phyloP scores from a whole-genome alignment of 1,140 invertebrate genomes.

The Sitobion miscanthi region DNA sequence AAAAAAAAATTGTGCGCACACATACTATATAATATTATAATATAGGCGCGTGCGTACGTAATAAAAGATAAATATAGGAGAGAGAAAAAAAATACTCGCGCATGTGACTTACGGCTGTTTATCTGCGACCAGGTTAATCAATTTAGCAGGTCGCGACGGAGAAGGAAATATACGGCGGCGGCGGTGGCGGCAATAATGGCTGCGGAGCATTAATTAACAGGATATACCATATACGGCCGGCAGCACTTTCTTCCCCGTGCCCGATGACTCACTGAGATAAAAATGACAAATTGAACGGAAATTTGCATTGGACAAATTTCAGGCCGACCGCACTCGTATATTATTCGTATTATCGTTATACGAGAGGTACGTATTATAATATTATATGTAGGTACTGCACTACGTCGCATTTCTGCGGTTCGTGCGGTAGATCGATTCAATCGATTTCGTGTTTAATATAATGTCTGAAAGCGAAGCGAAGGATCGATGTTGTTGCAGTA shows the following conservation, averaged over 20 bases:
- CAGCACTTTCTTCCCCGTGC: background rate
- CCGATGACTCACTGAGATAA: slow-evolving; percentile 42
- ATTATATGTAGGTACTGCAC: background rate
- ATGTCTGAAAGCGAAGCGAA: background rate
- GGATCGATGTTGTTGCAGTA: no score
- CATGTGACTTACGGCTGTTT: slow-evolving; percentile 51
- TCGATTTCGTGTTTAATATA: slow-evolving; percentile 8
- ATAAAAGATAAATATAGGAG: background rate
- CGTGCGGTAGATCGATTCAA: background rate
- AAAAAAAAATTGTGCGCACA: background rate
- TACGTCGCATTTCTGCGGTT: background rate
- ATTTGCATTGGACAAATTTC: slow-evolving; percentile 48
- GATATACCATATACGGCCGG: slow-evolving; percentile 37
- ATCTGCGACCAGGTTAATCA: slow-evolving; percentile 54
- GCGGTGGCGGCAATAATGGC: background rate
- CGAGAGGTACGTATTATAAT: background rate
- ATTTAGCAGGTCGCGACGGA: background rate
- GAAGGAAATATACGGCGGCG: slow-evolving; percentile 24
- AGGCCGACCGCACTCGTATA: background rate
- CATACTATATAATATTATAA: background rate
- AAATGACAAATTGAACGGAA: slow-evolving; percentile 45
- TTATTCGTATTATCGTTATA: background rate
- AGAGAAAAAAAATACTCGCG: background rate
- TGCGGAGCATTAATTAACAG: slow-evolving; percentile 2
- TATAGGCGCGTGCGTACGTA: background rate